Base-by-base conservation (phyloP, 1,140 invertebrate genomes). In the Drosophila tristis region DNA sequence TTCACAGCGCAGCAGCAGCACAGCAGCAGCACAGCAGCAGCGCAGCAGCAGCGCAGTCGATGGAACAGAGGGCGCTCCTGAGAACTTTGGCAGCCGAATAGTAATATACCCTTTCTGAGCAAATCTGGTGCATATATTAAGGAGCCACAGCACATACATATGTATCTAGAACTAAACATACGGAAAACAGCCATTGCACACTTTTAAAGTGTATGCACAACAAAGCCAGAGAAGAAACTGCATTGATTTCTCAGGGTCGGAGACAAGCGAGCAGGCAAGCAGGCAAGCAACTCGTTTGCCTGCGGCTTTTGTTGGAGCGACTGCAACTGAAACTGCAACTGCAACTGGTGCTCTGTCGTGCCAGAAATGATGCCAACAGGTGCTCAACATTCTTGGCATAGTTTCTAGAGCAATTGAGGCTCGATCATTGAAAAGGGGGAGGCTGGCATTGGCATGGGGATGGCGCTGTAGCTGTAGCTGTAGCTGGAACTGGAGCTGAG, bases 341-440 rank as follows among this genome's bases (percentile, higher is more conserved):
- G 11, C n/a, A 8, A 26, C 25, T 47, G 25, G 20, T 20, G 20
- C 20, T 1, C 23, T 13, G 44, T 60, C 35, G 43, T 53, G 68
- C 23, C 57, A 53, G 64, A 77, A 77, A 78, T 59, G 16, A 72
- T 72, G 74, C 74, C 74, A 78, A 65, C 75, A 78, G 75, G 75
- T 78, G 75, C 75, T 78, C 68, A 71, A 51, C 74, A 78, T 78
- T 78, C 75, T 78, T 72, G 75, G 75, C 74, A 78, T 78, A 78
- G 74, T 78, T 78, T 78, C 58, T 76, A 77, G 58, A 57, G 44
- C 60, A 74, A 65, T 68, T 75, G 49, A 47, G 44, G 66, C 67
- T 29, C 43, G 50, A 71, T 70, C 70, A 74, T 59, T 29, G 58
- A 20, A 45, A 11, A 11, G 47, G n/a, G 15, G 29, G 16, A 9